phyloP scores from a whole-genome alignment of 2,797 vertebrate genomes.

The Gymnocypris eckloni region DNA sequence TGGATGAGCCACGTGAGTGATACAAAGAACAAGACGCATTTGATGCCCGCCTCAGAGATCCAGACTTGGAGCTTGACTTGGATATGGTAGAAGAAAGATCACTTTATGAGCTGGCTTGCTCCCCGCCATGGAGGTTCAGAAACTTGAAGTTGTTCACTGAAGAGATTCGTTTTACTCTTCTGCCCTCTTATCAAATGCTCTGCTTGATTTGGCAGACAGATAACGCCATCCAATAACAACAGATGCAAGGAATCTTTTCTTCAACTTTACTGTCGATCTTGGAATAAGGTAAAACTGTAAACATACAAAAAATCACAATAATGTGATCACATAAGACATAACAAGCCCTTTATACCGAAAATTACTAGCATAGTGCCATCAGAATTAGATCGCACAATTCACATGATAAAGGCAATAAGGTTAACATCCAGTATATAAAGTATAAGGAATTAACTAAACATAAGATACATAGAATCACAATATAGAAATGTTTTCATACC shows the following conservation, averaged over 20 bases:
- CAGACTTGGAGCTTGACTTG: not conserved
- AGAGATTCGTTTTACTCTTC: not conserved
- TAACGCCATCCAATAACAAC: too few species aligned
- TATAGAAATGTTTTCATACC: not conserved
- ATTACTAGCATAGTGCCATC: too few species aligned
- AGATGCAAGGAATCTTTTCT: too few species aligned
- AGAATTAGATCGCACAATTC: not conserved
- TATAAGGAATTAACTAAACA: not conserved
- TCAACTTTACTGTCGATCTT: too few species aligned
- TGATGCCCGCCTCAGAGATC: not conserved
- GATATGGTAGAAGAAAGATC: not conserved
- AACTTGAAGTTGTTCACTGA: not conserved
- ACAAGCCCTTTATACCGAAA: too few species aligned
- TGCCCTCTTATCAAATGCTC: not conserved
- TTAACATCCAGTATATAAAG: not conserved
- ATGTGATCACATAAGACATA: too few species aligned
- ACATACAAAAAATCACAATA: too few species aligned
- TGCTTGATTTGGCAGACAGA: too few species aligned
- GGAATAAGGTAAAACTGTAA: too few species aligned
- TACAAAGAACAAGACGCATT: not conserved
- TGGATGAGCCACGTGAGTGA: not conserved
- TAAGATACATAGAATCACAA: not conserved
- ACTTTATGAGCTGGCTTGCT: not conserved
- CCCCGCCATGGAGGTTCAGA: not conserved
- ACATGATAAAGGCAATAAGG: not conserved